Percentiles rank a stretch among this genome's conserved stretches.
phyloP scores from a whole-genome alignment of 2,888 invertebrate species.

The Scelioninae gen. 1 region DNA sequence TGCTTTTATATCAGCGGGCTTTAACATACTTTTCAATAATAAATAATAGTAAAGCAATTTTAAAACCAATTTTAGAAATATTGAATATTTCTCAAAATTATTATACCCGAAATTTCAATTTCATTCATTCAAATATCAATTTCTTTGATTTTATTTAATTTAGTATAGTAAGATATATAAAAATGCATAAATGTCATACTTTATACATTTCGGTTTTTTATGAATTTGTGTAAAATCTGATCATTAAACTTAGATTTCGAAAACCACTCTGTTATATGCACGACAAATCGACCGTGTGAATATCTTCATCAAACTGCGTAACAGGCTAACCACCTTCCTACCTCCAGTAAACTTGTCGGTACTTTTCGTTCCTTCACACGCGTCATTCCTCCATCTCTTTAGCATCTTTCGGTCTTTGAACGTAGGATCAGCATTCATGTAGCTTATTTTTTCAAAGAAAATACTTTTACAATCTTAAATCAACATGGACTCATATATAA shows the following conservation, averaged over 20 bases:
- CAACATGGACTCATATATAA: background rate
- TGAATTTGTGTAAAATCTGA: background rate
- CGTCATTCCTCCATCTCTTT: conserved; percentile 25
- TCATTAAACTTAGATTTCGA: background rate
- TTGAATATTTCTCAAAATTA: no score
- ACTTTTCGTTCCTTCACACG: conserved; percentile 37
- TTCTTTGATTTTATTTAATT: no score
- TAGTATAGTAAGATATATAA: background rate
- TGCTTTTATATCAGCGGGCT: no score
- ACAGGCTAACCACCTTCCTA: conserved; percentile 1
- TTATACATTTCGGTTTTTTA: no score
- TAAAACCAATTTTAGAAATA: no score
- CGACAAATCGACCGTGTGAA: conserved; percentile 74
- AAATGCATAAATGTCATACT: no score
- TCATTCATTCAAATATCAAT: background rate
- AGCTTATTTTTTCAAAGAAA: background rate
- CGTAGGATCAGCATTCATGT: conserved; percentile 6
- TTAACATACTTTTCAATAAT: no score
- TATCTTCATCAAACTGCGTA: conserved; percentile 77
- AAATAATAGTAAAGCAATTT: no score
- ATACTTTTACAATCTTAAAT: conserved; percentile 16
- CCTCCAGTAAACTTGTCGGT: conserved; percentile 14
- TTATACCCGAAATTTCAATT: no score
- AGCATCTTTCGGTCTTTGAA: conserved; percentile 23
- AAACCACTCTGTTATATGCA: background rate